Conservation (phyloP, 1,140 invertebrate species). For the Ladona fulva region DNA sequence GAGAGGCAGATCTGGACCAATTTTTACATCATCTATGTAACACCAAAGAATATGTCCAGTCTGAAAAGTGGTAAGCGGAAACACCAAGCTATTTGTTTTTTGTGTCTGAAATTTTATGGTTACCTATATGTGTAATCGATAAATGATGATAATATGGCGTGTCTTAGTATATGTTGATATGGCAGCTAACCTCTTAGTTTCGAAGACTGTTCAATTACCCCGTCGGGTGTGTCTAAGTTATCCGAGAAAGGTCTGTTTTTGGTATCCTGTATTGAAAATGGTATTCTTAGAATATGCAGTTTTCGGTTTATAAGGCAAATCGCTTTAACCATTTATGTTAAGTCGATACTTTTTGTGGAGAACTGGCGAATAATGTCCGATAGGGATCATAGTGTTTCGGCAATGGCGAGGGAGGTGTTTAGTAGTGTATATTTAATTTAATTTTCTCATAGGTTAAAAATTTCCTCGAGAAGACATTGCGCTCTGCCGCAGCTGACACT, state of each 20-base stretch:
- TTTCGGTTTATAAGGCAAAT: too few species aligned
- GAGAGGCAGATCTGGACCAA: constrained; percentile 2
- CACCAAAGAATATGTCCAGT: constrained; percentile 5
- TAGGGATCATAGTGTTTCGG: not conserved
- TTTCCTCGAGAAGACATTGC: not conserved
- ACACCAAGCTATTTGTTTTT: not conserved
- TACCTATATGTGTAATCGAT: not conserved
- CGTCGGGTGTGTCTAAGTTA: too few species aligned
- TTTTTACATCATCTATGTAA: constrained; percentile 1
- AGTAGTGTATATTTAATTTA: not conserved
- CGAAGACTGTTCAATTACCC: too few species aligned
- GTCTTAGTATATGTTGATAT: constrained; percentile 3
- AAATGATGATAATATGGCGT: constrained; percentile 10
- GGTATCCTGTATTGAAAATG: too few species aligned
- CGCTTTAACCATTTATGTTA: not conserved
- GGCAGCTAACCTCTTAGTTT: not conserved
- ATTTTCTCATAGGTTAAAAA: not conserved
- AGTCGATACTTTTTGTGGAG: not conserved
- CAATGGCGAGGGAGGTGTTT: not conserved
- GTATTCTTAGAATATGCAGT: too few species aligned
- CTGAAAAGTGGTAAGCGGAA: not conserved
- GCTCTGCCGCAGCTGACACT: constrained; percentile 5
- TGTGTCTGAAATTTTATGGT: not conserved
- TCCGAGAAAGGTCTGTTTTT: too few species aligned
- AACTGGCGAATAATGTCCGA: not conserved